A percentile compares a stretch with the other conserved stretches of the same genome.
Conservation (phyloP, 2,797 vertebrate species). For the Siniperca undulata region DNA sequence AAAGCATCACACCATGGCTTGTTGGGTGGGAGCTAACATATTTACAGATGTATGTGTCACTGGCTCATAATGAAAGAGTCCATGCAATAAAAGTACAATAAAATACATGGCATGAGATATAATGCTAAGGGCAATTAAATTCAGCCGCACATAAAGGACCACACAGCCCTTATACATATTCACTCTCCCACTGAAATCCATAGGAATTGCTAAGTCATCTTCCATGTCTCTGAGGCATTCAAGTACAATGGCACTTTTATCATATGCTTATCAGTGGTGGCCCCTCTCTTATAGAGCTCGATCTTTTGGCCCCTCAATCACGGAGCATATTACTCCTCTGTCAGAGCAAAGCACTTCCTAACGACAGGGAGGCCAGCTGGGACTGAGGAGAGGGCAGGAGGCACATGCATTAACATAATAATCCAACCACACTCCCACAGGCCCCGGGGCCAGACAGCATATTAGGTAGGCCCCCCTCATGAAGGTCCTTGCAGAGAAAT, state of each 20-base stretch:
- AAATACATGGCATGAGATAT: conserved; percentile 59
- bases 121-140: conserved; percentile 86
- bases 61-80: conserved; percentile 59
- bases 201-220: conserved; percentile 81
- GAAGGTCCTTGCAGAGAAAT: conserved; percentile 76
- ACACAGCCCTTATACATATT: conserved; percentile 83
- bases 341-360: conserved; percentile 98
- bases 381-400: conserved; percentile 97
- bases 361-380: conserved; percentile 98
- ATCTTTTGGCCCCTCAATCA: conserved; percentile 99
- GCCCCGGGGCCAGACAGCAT: conserved; percentile 98
- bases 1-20: conserved; percentile 47
- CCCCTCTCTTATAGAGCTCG: conserved; percentile 89
- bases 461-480: conserved; percentile 91
- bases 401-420: conserved; percentile 99
- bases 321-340: conserved; percentile 99
- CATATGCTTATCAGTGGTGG: conserved; percentile 93
- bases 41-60: conserved; percentile 54
- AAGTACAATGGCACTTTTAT: conserved; percentile 86
- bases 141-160: conserved; percentile 59
- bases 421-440: conserved; percentile 96
- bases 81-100: conserved; percentile 70
- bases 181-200: conserved; percentile 76
- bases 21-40: conserved; percentile 31
- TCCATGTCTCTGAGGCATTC: conserved; percentile 81